Conservation (phyloP, 2,797 vertebrate species). For the Sebastes hopkinsi region DNA sequence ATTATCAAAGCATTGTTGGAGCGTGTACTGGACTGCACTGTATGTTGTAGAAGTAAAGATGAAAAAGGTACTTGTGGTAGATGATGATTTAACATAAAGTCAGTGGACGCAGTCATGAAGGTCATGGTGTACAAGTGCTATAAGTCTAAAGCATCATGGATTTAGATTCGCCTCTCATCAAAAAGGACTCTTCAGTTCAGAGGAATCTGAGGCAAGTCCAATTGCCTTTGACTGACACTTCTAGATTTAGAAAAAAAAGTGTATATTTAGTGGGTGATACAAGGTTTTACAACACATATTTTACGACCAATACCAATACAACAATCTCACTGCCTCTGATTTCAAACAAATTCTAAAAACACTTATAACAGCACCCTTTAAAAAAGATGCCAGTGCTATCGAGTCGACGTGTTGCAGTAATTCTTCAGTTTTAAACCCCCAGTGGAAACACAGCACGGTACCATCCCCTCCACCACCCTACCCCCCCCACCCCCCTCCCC, state of each 20-base stretch:
- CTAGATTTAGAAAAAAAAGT: neutral
- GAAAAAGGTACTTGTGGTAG: neutral
- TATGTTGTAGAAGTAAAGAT: neutral
- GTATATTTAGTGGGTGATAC: neutral
- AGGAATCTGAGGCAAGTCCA: neutral
- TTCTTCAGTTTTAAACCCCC: constrained; percentile 5
- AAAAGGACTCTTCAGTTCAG: neutral
- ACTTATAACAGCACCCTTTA: neutral
- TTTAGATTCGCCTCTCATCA: neutral
- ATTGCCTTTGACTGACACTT: neutral
- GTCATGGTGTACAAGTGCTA: neutral
- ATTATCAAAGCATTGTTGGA: neutral
- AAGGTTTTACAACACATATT: neutral
- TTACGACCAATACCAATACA: neutral
- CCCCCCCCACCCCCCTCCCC: neutral
- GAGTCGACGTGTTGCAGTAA: neutral
- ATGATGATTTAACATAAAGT: neutral
- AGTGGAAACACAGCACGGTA: constrained; percentile 6
- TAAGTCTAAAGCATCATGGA: neutral
- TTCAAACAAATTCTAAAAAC: neutral
- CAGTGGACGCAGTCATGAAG: neutral
- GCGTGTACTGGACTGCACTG: neutral
- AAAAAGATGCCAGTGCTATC: neutral
- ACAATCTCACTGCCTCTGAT: neutral
- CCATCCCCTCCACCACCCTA: neutral